These are phyloP conservation scores for Leuctra nigra DNA, from an alignment of 2,888 invertebrate genomes.

Conservation along the genomic window DNA sequence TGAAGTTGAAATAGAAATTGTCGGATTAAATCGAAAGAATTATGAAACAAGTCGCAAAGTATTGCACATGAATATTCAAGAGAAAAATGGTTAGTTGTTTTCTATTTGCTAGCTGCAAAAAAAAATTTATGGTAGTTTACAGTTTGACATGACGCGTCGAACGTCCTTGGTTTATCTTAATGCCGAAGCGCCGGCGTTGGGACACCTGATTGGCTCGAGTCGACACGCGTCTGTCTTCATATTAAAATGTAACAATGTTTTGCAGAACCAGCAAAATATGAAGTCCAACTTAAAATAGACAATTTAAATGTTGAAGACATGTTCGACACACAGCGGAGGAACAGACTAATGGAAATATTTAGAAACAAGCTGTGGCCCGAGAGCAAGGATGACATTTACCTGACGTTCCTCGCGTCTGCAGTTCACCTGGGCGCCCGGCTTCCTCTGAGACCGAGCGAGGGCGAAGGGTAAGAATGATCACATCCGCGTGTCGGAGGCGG, in stretches of 20 bases:
- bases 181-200: too few species aligned
- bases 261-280: slow-evolving; percentile 58
- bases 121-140: not conserved
- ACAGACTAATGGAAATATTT: slow-evolving; percentile 69
- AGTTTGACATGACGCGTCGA: too few species aligned
- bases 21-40: slow-evolving; percentile 68
- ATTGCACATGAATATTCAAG: slow-evolving; percentile 55
- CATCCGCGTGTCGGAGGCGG: not conserved
- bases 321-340: slow-evolving; percentile 65
- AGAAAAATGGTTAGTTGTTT: slow-evolving; percentile 43
- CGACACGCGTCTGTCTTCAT: too few species aligned
- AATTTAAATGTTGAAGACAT: slow-evolving; percentile 85
- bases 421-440: slow-evolving; percentile 76
- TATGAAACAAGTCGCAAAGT: slow-evolving; percentile 64
- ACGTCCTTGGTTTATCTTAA: too few species aligned
- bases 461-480: slow-evolving; percentile 63
- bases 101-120: not conserved
- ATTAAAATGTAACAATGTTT: too few species aligned
- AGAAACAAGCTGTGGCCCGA: slow-evolving; percentile 69
- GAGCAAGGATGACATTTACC: slow-evolving; percentile 64
- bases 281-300: slow-evolving; percentile 82
- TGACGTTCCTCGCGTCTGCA: slow-evolving; percentile 80
- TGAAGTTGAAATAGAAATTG: slow-evolving; percentile 52
- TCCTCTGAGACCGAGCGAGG: slow-evolving; percentile 74
- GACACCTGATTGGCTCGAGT: too few species aligned